Percentiles rank a stretch among this genome's conserved stretches.
Conservation (phyloP, 2,888 invertebrate species). For the Dromius quadrimaculatus region DNA sequence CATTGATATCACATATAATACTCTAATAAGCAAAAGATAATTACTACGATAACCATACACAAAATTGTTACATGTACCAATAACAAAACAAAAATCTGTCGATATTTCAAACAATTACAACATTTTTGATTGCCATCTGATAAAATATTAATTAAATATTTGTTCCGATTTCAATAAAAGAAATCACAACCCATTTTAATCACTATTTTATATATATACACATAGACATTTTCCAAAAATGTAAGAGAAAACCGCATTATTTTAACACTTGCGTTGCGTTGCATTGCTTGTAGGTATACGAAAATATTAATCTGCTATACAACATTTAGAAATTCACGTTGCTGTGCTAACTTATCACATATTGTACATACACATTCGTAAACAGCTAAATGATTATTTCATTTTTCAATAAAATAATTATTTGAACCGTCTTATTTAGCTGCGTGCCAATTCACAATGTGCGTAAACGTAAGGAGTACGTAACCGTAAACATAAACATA, state of each 20-base stretch:
- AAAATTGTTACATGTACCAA: slow-evolving; percentile 40
- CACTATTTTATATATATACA: slow-evolving; percentile 45
- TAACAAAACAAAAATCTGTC: slow-evolving; percentile 45
- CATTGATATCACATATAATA: slow-evolving; percentile 49
- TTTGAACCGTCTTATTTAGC: too few relatives aligned
- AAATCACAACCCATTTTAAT: slow-evolving; percentile 49
- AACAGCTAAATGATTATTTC: too few relatives aligned
- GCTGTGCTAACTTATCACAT: slow-evolving; percentile 52
- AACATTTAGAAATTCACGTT: slow-evolving; percentile 52
- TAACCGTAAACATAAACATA: too few relatives aligned
- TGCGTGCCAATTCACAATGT: too few relatives aligned
- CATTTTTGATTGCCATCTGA: slow-evolving; percentile 50
- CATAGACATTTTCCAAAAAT: slow-evolving; percentile 44
- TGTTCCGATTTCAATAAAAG: slow-evolving; percentile 41
- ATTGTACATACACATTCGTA: too few relatives aligned
- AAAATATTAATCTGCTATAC: slow-evolving; percentile 52
- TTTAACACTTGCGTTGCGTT: slow-evolving; percentile 43
- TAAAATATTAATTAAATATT: slow-evolving; percentile 33
- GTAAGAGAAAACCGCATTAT: slow-evolving; percentile 45
- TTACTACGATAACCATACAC: slow-evolving; percentile 35
- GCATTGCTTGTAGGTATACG: slow-evolving; percentile 53
- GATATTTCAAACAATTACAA: slow-evolving; percentile 35
- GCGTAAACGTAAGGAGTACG: too few relatives aligned
- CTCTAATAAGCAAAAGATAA: slow-evolving; percentile 44
- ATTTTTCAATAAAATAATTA: too few relatives aligned